Conservation (phyloP, 2,888 invertebrate species). For the Phlogophora meticulosa region DNA sequence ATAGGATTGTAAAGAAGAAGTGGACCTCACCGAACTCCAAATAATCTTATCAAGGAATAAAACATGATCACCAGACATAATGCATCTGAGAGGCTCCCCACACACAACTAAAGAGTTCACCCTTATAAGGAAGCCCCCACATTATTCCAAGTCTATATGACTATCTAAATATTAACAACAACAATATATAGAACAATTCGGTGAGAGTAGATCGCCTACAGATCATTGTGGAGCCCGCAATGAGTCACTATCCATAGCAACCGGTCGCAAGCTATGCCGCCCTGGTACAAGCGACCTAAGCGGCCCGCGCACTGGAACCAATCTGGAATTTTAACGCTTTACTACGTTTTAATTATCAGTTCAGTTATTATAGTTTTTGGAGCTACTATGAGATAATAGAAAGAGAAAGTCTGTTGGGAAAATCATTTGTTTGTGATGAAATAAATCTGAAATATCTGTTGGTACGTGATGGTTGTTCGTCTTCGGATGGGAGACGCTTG, state of each 20-base stretch:
- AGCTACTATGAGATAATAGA: conserved; percentile 5
- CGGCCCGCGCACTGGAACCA: conserved; percentile 45
- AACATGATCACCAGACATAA: not conserved
- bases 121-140: conserved; percentile 25
- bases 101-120: conserved; percentile 16
- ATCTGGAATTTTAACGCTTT: conserved; percentile 47
- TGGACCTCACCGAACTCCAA: not conserved
- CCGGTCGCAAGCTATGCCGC: conserved; percentile 57
- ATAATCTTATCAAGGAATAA: not conserved
- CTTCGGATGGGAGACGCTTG: not conserved
- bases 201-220: conserved; percentile 76
- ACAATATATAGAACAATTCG: conserved; percentile 32
- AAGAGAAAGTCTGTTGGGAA: conserved; percentile 44
- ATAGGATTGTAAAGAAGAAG: not conserved
- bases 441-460: conserved; percentile 6
- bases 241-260: conserved; percentile 76
- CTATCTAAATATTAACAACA: conserved; percentile 20
- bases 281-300: conserved; percentile 17
- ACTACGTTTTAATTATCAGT: conserved; percentile 32
- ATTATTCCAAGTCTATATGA: conserved; percentile 7
- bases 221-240: conserved; percentile 69
- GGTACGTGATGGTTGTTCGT: not conserved
- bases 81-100: not conserved
- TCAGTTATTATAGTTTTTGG: conserved; percentile 28
- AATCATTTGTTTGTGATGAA: conserved; percentile 27